Evolutionary conservation across 2,888 invertebrate genomes (phyloP), one percentile per base, ranked within the genome.

Genomic region (Cordilura impudica): DNA sequence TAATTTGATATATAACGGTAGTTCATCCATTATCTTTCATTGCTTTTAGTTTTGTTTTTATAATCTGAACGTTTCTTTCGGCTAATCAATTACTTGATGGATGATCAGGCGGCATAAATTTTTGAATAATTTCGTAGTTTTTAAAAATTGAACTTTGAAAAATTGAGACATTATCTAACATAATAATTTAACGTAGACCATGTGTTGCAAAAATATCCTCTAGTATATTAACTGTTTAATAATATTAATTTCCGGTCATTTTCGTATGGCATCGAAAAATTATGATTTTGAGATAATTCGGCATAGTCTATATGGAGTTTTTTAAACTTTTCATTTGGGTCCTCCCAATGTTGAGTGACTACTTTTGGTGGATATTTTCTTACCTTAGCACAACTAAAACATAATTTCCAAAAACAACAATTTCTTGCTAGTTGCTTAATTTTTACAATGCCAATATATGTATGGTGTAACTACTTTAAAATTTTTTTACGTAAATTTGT

Each of bases 1-100:
- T n/a, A n/a, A n/a, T n/a, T n/a, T n/a, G n/a, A n/a, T n/a, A 26
- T 26, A 4, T 26, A 26, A 4, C 12, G 76, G 92, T 91, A 92
- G 92, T 85, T 14, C n/a, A n/a, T 73, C 70, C n/a, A n/a, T n/a
- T n/a, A 7, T 72, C 51, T 43, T 53, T 31, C 77, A 78, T 70
- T 2, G 81, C 66, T 56, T 66, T 73, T 29, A 70, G n/a, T 43
- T 65, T 39, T 1, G 70, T 71, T 2, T 60, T 29, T 51, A 71
- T 2, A 73, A 66, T 51, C 65, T 73, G 47, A 56, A 47, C 5
- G 35, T 14, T 10, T 66, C 65, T 8, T 73, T 75, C 66, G 1
- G 71, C 77, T n/a, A n/a, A n/a, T n/a, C n/a, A 26, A 58, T 75
- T 84, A 84, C 29, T 83, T n/a, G n/a, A n/a, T n/a, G n/a, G n/a